Evolutionary conservation across 2,113 vertebrate species (phyloP), one percentile per base, ranked within the genome.

Genomic region (Fregata magnificens): DNA sequence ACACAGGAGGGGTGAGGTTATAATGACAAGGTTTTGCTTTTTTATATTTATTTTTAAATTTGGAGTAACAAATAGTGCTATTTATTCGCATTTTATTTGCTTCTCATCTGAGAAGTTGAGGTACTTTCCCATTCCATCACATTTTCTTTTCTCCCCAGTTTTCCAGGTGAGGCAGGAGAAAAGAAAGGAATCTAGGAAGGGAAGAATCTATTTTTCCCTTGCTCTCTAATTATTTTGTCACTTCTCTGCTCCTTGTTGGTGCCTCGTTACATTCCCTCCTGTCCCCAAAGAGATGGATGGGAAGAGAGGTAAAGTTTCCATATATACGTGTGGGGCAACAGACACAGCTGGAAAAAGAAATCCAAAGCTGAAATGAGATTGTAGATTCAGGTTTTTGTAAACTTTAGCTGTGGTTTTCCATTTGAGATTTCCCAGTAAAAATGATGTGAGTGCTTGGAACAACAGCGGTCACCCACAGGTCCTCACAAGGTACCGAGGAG

Each of bases 241-340:
- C 19, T 94, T 84, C 44, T 77, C 34, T 73, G 58, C 20, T 86
- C 52, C n/a, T 76, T 88, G 22, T 53, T n/a, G 16, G 34, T 61
- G 15, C 36, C 29, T 47, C 0, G 0, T 73, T 71, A 76, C 4
- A 1, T 38, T 58, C 34, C 44, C 47, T 72, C 7, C 14, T 53
- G 8, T 76, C 7, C 36, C 50, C 42, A 67, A 32, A 61, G 24
- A 11, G 10, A 12, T 24, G 20, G 25, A 16, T 59, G n/a, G 29
- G 38, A 62, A 73, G 50, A 74, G 63, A 83, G 59, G 38, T 29
- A 32, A 73, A 62, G 50, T 47, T 83, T 67, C 52, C 28, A 3
- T 56, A 44, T 49, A 6, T 72, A 4, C 12, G 17, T 70, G 32
- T n/a, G 38, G 47, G 34, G 62, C 44, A 81, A 67, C n/a, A 74